Conservation (phyloP, 2,797 vertebrate genomes). For the Parauchenoglanis ngamensis region DNA sequence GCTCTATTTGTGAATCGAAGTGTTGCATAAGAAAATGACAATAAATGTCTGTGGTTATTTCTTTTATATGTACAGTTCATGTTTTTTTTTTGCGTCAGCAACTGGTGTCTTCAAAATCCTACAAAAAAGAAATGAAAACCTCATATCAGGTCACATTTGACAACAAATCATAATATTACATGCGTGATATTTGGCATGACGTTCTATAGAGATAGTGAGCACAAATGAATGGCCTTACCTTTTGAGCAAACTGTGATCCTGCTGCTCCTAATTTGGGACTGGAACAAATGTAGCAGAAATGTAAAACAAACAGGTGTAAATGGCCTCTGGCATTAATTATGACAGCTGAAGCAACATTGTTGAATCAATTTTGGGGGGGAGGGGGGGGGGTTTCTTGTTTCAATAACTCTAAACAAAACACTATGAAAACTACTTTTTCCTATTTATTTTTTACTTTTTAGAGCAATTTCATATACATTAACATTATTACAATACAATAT, state of each 20-base stretch:
- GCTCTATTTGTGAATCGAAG: conserved; percentile 32
- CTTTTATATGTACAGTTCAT: conserved; percentile 54
- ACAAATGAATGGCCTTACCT: conserved; percentile 59
- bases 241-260: conserved; percentile 62
- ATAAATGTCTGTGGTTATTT: conserved; percentile 56
- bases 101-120: conserved; percentile 58
- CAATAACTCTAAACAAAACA: background rate
- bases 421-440: background rate
- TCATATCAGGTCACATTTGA: background rate
- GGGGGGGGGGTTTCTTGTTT: background rate
- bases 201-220: background rate
- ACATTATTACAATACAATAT: background rate
- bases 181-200: background rate
- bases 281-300: conserved; percentile 58
- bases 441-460: background rate
- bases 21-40: conserved; percentile 56
- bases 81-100: conserved; percentile 36
- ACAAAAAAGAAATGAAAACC: conserved; percentile 22
- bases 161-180: background rate
- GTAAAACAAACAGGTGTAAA: conserved; percentile 53
- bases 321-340: conserved; percentile 33
- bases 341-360: conserved; percentile 14
- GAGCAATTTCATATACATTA: background rate
- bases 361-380: background rate
- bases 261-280: conserved; percentile 69